A percentile compares a stretch with the other conserved stretches of the same genome.
These are phyloP conservation scores for Melitaea athalia DNA, from an alignment of 2,888 invertebrate species.

Conservation along the genomic window DNA sequence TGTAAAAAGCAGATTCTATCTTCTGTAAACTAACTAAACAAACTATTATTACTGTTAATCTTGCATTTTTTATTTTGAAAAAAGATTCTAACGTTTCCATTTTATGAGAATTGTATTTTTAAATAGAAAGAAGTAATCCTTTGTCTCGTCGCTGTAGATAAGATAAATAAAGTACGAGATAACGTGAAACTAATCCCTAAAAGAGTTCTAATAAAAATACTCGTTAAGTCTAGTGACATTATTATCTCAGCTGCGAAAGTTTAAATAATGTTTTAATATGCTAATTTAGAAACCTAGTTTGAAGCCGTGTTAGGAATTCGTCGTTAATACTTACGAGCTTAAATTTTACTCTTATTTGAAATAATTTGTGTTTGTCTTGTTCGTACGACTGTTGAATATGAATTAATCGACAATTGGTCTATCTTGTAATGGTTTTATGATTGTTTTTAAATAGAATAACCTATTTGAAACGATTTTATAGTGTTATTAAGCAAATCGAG, in stretches of 20 bases:
- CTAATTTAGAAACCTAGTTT: slow-evolving; percentile 6
- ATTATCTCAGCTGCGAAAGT: slow-evolving; percentile 21
- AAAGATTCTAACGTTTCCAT: too few species aligned
- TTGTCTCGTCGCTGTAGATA: background rate
- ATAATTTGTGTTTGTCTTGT: background rate
- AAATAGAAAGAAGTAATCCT: background rate
- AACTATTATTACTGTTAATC: too few species aligned
- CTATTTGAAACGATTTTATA: too few species aligned
- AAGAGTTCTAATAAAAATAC: slow-evolving; percentile 16
- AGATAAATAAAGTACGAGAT: slow-evolving; percentile 13
- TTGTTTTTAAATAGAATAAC: too few species aligned
- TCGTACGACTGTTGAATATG: background rate
- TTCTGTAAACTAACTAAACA: too few species aligned
- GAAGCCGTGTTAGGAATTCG: background rate
- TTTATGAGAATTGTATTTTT: background rate
- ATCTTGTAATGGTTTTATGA: background rate
- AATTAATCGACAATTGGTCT: background rate
- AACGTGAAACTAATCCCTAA: slow-evolving; percentile 23
- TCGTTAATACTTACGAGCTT: background rate
- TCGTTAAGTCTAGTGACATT: slow-evolving; percentile 16
- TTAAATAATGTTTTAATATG: slow-evolving; percentile 11
- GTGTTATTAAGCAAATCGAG: too few species aligned
- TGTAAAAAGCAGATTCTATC: too few species aligned
- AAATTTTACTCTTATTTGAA: background rate
- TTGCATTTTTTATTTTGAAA: too few species aligned